Evolutionary conservation across 37 sponge, comb jelly and placozoan genomes (phyloP).

Genomic region (Corticium candelabrum): DNA sequence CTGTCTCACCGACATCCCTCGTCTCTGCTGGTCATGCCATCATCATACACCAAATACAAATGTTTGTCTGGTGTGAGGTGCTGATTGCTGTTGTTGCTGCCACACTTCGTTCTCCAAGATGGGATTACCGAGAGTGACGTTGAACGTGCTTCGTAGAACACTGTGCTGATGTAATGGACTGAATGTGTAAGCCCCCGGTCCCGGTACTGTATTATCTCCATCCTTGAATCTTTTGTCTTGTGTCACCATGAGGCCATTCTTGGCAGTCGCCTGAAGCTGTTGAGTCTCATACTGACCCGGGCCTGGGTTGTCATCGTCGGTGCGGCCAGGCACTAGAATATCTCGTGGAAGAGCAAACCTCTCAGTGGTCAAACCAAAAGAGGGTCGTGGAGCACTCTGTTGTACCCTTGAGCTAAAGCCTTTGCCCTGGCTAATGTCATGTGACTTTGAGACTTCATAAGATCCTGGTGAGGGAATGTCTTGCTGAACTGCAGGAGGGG

Average conservation of each 20-base stretch:
- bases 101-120: not conserved
- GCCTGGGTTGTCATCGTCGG: constrained; percentile 69
- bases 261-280: not conserved
- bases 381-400: not conserved
- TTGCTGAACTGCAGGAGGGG: constrained; percentile 57
- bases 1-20: too few relatives aligned
- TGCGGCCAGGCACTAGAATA: constrained; percentile 47
- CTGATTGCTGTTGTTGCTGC: not conserved
- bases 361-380: constrained; percentile 59
- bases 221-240: constrained; percentile 28
- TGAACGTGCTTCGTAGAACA: constrained; percentile 76
- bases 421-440: constrained; percentile 47
- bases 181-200: constrained; percentile 55
- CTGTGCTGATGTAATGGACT: constrained; percentile 13
- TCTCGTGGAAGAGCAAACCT: constrained; percentile 65
- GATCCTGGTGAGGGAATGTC: constrained; percentile 39
- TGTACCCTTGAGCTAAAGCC: not conserved
- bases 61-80: not conserved
- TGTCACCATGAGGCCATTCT: constrained; percentile 27
- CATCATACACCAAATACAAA: not conserved
- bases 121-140: constrained; percentile 69
- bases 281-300: constrained; percentile 62
- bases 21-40: too few relatives aligned
- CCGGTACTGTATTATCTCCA: constrained; percentile 30
- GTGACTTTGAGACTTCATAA: constrained; percentile 65